Conservation (phyloP, 1,140 invertebrate species). For the Calephelis virginiensis region DNA sequence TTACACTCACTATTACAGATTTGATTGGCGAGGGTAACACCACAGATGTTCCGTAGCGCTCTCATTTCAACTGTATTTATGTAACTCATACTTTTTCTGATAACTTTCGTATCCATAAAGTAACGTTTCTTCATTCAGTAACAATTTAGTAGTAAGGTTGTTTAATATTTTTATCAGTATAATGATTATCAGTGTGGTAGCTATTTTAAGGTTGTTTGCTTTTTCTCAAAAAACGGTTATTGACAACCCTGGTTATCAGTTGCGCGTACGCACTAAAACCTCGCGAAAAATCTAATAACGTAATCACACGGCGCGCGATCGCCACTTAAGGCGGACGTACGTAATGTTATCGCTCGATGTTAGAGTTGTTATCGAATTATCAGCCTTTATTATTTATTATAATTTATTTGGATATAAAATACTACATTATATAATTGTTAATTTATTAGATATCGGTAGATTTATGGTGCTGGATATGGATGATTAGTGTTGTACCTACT, state of each 20-base stretch:
- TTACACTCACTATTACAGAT: too few relatives aligned
- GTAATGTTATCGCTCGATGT: slow-evolving; percentile 42
- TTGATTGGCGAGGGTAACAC: too few relatives aligned
- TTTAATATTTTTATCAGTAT: too few relatives aligned
- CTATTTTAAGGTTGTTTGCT: too few relatives aligned
- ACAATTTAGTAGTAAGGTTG: too few relatives aligned
- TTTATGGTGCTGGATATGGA: slow-evolving; percentile 47
- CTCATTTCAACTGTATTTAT: too few relatives aligned
- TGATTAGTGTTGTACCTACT: slow-evolving; percentile 28
- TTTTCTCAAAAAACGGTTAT: not conserved
- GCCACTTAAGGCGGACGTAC: slow-evolving; percentile 39
- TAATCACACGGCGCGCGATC: slow-evolving; percentile 41
- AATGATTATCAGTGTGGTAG: too few relatives aligned
- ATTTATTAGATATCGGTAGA: slow-evolving; percentile 38
- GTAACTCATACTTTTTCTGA: too few relatives aligned
- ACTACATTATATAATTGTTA: slow-evolving; percentile 44
- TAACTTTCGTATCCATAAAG: too few relatives aligned
- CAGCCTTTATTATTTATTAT: slow-evolving; percentile 56
- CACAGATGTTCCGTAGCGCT: too few relatives aligned
- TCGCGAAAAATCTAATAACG: slow-evolving; percentile 23
- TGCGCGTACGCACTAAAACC: slow-evolving; percentile 48
- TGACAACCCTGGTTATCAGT: slow-evolving; percentile 22
- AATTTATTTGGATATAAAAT: slow-evolving; percentile 61
- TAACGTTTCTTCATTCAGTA: too few relatives aligned
- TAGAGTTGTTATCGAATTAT: slow-evolving; percentile 49